These are phyloP conservation scores for Acleris sparsana DNA, from an alignment of 2,888 invertebrate genomes.

Conservation along the genomic window DNA sequence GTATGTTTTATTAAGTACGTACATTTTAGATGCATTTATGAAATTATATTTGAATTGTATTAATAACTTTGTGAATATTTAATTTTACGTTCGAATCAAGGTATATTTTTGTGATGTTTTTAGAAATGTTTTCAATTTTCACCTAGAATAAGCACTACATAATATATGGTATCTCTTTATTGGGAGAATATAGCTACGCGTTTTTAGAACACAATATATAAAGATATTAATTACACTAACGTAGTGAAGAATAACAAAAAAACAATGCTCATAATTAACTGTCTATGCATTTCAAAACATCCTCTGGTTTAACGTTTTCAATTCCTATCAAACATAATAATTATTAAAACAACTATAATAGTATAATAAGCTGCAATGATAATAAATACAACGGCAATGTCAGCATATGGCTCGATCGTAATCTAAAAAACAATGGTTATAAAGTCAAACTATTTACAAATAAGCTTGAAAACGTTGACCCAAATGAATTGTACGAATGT, in stretches of 20 bases:
- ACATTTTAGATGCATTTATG: too few species aligned
- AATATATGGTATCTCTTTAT: conserved; percentile 16
- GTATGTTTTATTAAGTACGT: too few species aligned
- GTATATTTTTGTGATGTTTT: neutral
- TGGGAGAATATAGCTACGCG: neutral
- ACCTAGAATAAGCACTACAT: conserved; percentile 9
- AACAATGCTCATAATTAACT: conserved; percentile 12
- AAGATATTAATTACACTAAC: conserved; percentile 25
- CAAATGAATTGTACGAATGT: conserved; percentile 31
- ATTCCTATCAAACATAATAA: neutral
- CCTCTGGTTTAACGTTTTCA: conserved; percentile 18
- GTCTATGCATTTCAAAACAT: conserved; percentile 26
- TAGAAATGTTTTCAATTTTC: conserved; percentile 1
- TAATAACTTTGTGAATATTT: too few species aligned
- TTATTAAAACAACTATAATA: neutral
- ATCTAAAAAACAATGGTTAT: too few species aligned
- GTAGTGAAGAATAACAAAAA: conserved; percentile 8
- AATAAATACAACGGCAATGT: too few species aligned
- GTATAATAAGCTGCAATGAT: neutral
- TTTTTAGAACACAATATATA: neutral
- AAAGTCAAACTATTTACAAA: too few species aligned
- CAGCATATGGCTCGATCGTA: too few species aligned
- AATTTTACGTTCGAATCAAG: too few species aligned
- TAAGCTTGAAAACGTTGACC: conserved; percentile 32
- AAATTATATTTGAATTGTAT: too few species aligned